phyloP scores from a whole-genome alignment of 2,113 vertebrate species.

The Myiagra hebetior region DNA sequence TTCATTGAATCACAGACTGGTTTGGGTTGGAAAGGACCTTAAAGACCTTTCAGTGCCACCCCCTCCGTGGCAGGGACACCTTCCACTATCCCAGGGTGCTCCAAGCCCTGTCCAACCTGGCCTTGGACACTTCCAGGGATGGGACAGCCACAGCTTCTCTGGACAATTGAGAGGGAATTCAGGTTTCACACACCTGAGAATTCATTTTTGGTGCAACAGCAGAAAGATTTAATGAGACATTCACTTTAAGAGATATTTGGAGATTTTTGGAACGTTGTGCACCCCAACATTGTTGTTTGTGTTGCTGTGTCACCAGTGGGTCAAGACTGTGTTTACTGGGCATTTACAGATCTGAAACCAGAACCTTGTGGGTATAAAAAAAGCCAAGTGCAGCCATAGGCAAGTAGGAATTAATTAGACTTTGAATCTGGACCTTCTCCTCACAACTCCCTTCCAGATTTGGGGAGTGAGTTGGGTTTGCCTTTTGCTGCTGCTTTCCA shows the following conservation, averaged over 20 bases:
- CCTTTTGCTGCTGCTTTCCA: not conserved
- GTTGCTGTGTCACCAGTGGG: not conserved
- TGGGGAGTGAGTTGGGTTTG: not conserved
- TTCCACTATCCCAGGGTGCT: accelerated
- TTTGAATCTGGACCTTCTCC: not conserved
- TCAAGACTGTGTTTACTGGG: not conserved
- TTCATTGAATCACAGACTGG: not conserved
- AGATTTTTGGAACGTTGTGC: not conserved
- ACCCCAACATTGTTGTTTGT: not conserved
- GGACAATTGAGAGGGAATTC: not conserved
- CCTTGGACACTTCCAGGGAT: not conserved
- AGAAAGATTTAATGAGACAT: not conserved
- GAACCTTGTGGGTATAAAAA: not conserved
- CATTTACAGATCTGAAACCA: not conserved
- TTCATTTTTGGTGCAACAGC: not conserved
- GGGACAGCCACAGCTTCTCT: not conserved
- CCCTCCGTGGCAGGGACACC: not conserved
- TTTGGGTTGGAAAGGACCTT: not conserved
- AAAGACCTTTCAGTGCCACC: not conserved
- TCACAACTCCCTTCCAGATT: accelerated
- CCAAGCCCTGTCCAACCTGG: not conserved
- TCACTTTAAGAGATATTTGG: not conserved
- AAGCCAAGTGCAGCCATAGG: not conserved
- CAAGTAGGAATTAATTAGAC: not conserved
- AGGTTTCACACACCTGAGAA: not conserved